Evolutionary conservation across 2,888 invertebrate genomes (phyloP).

Genomic region (Metellina segmentata): DNA sequence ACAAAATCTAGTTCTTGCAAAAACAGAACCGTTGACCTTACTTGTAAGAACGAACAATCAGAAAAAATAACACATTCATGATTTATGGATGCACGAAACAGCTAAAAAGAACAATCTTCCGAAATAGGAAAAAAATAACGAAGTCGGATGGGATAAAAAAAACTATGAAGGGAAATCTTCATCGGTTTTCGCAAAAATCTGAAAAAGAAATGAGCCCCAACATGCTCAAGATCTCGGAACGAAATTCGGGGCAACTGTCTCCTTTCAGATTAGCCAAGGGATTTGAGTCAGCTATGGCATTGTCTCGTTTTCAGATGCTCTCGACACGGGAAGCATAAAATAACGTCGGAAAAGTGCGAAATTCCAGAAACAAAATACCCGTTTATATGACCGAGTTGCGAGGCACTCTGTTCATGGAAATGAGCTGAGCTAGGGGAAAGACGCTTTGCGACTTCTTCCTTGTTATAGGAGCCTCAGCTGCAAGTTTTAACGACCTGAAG

Average conservation of each 20-base stretch:
- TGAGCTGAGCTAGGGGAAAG: not conserved
- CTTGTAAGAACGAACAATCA: not conserved
- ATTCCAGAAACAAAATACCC: not conserved
- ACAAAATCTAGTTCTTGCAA: not conserved
- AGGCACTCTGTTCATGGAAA: not conserved
- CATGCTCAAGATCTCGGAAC: not conserved
- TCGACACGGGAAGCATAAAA: not conserved
- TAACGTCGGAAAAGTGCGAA: not conserved
- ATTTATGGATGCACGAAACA: not conserved
- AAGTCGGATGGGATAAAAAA: not conserved
- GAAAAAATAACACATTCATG: not conserved
- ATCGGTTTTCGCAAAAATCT: not conserved
- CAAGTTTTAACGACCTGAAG: not conserved
- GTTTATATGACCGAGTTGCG: not conserved
- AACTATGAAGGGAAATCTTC: not conserved
- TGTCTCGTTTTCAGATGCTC: not conserved
- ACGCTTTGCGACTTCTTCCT: not conserved
- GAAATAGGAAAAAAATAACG: not conserved
- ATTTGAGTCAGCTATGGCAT: constrained; percentile 22
- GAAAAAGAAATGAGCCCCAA: not conserved
- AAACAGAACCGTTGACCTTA: not conserved
- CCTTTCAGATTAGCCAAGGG: constrained; percentile 30
- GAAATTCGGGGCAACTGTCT: constrained; percentile 3
- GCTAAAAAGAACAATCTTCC: not conserved
- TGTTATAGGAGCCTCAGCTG: not conserved